A percentile compares a stretch with the other conserved stretches of the same genome.
phyloP scores from a whole-genome alignment of 2,113 vertebrate species.

The Poeciliopsis turrubarensis region DNA sequence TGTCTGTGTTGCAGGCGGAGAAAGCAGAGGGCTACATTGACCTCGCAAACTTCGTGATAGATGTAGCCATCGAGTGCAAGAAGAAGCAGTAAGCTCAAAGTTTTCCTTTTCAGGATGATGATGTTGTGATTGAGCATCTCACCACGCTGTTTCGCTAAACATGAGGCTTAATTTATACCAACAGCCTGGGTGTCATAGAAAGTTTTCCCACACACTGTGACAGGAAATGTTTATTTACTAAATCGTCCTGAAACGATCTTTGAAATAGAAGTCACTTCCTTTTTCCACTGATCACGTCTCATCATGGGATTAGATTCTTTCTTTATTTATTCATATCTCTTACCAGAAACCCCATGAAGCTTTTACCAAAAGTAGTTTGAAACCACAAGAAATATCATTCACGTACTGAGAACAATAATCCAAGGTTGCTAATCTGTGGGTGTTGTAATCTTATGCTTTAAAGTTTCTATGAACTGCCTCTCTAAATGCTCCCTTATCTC shows the following conservation, averaged over 20 bases:
- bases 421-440: neutral
- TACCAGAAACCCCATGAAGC: neutral
- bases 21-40: constrained; percentile 97
- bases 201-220: neutral
- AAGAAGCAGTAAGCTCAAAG: constrained; percentile 91
- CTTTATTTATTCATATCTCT: neutral
- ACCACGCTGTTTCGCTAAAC: neutral
- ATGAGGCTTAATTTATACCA: neutral
- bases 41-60: constrained; percentile 91
- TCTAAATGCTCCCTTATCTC: neutral
- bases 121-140: neutral
- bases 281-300: neutral
- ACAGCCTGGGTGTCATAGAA: neutral
- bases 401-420: neutral
- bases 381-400: neutral
- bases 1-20: constrained; percentile 85
- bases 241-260: neutral
- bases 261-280: neutral
- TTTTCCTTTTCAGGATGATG: neutral
- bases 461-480: neutral
- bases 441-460: neutral
- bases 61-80: constrained; percentile 93
- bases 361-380: neutral
- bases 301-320: neutral
- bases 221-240: neutral